Base-by-base conservation (phyloP, 37 sponge, comb jelly and placozoan species). In the Tethya wilhelma region DNA sequence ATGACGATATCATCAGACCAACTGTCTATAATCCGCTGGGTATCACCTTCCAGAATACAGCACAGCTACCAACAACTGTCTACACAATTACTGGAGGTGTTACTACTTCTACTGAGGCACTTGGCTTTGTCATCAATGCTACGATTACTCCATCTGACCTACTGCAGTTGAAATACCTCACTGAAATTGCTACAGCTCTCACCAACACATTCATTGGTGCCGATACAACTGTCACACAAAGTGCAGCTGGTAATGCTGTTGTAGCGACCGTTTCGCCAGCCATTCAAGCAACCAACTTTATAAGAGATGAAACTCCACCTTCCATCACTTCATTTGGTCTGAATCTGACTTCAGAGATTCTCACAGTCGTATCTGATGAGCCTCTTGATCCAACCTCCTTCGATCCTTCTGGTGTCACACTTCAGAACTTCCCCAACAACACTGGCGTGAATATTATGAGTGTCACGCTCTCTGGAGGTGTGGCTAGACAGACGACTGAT, bases 381-480 rank as follows among this genome's bases (percentile, higher is more conserved):
- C 94, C 97, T 25, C 80, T 96, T 1, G 86, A 96, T 78, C 88
- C 97, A 2, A n/a, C 88, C 14, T 93, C 97, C 25, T 87, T 85
- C 55, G 75, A 64, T 38, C 75, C 87, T 14, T 32, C 78, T 49
- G 89, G 88, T 28, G n/a, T 96, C 23, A 82, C 86, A 14, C 85
- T 96, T 1, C 91, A 90, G 67, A 96, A 88, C 71, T 71, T 78
- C 25, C 75, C 89, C 6, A 86, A 88, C 34, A 44, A 14, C 29
- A 81, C 88, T 1, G 88, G 76, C 29, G 22, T 89, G 37, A 64
- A 75, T 62, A 71, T 90, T 12, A 56, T 84, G 63, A 66, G 56
- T 72, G 71, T 84, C 31, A 96, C 89, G 14, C 87, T 96, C 14
- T 84, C 91, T 41, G 97, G 97, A 26, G 97, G 97, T 32, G 67